A percentile compares a stretch with the other conserved stretches of the same genome.
These are phyloP conservation scores for Caretta caretta DNA, from an alignment of 2,113 vertebrate genomes.

Conservation along the genomic window DNA sequence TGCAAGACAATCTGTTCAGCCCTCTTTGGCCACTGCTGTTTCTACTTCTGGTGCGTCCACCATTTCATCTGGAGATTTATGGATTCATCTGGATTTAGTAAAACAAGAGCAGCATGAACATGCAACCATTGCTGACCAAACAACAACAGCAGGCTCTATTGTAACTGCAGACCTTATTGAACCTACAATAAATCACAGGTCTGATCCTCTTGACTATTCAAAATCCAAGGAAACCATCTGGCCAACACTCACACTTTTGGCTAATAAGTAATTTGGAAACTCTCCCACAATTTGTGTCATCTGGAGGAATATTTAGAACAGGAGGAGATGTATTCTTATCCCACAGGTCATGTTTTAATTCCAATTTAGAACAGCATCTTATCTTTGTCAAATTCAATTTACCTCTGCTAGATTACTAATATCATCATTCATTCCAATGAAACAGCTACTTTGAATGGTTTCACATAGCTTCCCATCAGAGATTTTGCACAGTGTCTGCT, in stretches of 20 bases:
- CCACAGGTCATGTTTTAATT: slow-evolving; percentile 48
- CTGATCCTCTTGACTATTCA: slow-evolving; percentile 54
- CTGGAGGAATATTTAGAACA: slow-evolving; percentile 55
- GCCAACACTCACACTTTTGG: slow-evolving; percentile 67
- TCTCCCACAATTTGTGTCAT: slow-evolving; percentile 68
- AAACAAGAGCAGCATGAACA: slow-evolving; percentile 6
- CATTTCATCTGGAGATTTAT: slow-evolving; percentile 66
- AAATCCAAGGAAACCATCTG: slow-evolving; percentile 75
- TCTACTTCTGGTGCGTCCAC: slow-evolving; percentile 22
- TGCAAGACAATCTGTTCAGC: slow-evolving; percentile 11
- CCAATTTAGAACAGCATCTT: slow-evolving; percentile 33
- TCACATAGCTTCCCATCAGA: background rate
- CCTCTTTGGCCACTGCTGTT: slow-evolving; percentile 47
- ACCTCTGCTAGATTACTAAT: background rate
- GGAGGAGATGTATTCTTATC: slow-evolving; percentile 35
- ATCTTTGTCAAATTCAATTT: background rate
- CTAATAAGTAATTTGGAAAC: slow-evolving; percentile 62
- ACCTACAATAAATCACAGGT: slow-evolving; percentile 67
- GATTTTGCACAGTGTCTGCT: background rate
- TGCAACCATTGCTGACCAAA: slow-evolving; percentile 30
- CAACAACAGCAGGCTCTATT: background rate
- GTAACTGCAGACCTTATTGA: slow-evolving; percentile 45
- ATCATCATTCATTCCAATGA: background rate
- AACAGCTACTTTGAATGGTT: background rate
- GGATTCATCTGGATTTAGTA: slow-evolving; percentile 56